Conservation (phyloP, 2,113 vertebrate species). For the Speoplatyrhinus poulsoni region DNA sequence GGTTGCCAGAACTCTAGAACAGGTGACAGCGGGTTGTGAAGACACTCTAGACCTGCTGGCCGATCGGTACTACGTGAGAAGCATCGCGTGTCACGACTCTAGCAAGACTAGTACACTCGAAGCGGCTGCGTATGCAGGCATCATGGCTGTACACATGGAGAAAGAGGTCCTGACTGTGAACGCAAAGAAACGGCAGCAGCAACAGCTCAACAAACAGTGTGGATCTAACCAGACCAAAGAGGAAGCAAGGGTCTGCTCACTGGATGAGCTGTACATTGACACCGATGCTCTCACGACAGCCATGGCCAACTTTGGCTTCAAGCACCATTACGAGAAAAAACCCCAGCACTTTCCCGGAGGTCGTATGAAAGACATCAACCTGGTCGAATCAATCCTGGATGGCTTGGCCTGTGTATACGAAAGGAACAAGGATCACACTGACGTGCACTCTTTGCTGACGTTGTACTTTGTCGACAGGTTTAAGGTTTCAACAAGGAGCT, state of each 20-base stretch:
- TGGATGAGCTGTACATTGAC: background rate
- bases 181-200: background rate
- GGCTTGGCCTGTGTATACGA: too few relatives aligned
- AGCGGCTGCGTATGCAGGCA: background rate
- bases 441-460: too few relatives aligned
- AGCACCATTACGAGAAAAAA: conserved; percentile 7
- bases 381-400: too few relatives aligned
- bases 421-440: too few relatives aligned
- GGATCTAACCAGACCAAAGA: background rate
- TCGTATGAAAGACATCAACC: background rate
- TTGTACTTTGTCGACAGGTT: too few relatives aligned
- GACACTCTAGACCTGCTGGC: conserved; percentile 5
- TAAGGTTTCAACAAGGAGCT: too few relatives aligned
- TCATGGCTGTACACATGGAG: conserved; percentile 3
- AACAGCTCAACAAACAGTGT: background rate
- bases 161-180: too few relatives aligned
- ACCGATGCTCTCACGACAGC: background rate
- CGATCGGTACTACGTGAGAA: background rate
- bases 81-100: background rate
- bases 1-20: conserved; percentile 2
- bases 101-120: background rate
- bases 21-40: background rate
- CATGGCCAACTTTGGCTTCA: conserved; percentile 6
- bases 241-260: too few relatives aligned
- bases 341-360: background rate